phyloP scores from a whole-genome alignment of 2,888 invertebrate species.

The Steinernema hermaphroditum region DNA sequence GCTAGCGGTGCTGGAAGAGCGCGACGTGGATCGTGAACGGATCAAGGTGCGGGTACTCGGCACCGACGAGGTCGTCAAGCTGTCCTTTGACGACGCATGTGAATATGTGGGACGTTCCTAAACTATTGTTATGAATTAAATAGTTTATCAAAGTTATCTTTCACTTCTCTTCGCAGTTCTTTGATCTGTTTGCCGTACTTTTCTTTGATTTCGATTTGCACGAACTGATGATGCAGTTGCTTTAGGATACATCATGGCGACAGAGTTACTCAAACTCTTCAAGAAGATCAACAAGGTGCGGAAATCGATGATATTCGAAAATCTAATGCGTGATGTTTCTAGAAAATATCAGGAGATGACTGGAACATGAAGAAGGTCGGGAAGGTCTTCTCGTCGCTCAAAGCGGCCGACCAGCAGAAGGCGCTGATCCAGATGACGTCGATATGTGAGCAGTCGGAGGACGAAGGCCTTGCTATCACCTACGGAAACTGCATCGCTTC shows the following conservation, averaged over 20 bases:
- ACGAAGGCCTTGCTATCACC: not conserved
- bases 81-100: slow-evolving; percentile 37
- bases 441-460: not conserved
- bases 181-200: too few species aligned
- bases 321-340: not conserved
- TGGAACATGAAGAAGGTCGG: not conserved
- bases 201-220: too few species aligned
- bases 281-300: not conserved
- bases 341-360: not conserved
- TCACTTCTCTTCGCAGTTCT: not conserved
- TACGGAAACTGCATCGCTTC: slow-evolving; percentile 6
- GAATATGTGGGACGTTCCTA: slow-evolving; percentile 32
- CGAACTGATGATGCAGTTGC: too few species aligned
- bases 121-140: not conserved
- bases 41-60: slow-evolving; percentile 33
- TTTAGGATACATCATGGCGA: not conserved
- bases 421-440: not conserved
- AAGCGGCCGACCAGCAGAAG: not conserved
- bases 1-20: slow-evolving; percentile 34
- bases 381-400: not conserved
- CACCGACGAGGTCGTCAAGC: slow-evolving; percentile 34
- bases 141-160: not conserved
- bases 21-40: slow-evolving; percentile 31
- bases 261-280: not conserved
- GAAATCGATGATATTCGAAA: not conserved